phyloP scores from a whole-genome alignment of 2,113 vertebrate species.

The Saiga tatarica region DNA sequence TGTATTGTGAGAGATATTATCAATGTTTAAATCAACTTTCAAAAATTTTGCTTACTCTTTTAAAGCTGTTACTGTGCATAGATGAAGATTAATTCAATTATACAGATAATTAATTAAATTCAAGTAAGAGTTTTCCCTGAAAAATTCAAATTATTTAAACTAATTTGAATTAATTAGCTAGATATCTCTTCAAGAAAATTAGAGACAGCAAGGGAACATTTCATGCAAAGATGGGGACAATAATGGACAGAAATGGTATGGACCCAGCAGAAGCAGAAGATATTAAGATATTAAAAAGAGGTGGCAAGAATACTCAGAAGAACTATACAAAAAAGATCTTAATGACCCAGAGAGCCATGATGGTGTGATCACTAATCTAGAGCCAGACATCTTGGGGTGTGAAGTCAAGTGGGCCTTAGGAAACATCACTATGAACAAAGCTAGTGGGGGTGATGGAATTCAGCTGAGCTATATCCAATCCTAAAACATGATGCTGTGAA shows the following conservation, averaged over 20 bases:
- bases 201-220: background rate
- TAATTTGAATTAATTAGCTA: background rate
- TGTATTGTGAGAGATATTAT: fast-evolving
- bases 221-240: background rate
- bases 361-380: background rate
- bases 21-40: background rate
- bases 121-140: background rate
- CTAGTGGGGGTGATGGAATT: background rate
- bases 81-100: background rate
- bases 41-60: background rate
- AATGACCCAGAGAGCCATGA: background rate
- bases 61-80: background rate
- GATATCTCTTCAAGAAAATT: background rate
- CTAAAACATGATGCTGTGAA: background rate
- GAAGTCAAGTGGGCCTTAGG: background rate
- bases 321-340: background rate
- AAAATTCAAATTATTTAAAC: background rate
- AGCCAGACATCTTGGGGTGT: background rate
- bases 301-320: background rate
- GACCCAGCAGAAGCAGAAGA: background rate
- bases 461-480: background rate
- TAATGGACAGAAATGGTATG: background rate
- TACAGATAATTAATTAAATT: background rate
- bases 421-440: background rate
- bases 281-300: background rate